Base-by-base conservation (phyloP, 2,888 invertebrate species). In the Prosopocoilus inquinatus region DNA sequence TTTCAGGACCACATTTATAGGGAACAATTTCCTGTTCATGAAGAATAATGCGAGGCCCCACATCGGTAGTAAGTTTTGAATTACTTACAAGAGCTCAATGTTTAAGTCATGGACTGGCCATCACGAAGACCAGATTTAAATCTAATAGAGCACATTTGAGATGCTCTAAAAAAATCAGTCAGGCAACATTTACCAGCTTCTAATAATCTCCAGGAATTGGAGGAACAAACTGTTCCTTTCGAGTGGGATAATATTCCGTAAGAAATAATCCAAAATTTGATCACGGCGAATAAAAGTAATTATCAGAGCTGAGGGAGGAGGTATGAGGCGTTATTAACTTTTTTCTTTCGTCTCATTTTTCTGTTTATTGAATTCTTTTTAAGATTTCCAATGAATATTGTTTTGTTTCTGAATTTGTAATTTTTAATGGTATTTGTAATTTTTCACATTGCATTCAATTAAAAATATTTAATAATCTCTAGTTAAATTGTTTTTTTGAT, bases 191-290 rank as follows among this genome's bases (percentile, higher is more conserved):
- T 41, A n/a, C 7, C 43, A 9, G 43, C 43, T 8, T 11, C 43
- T 13, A 41, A 11, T 8, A 41, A 41, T 41, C 9, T 41, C 11
- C 43, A 41, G 11, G 43, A 41, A 41, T 11, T 41, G 13, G 43
- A 41, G 11, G 9, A 41, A 8, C n/a, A 8, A n/a, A n/a, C n/a
- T n/a, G 43, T 41, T 41, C 43, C 11, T 41, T 41, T 41, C 7
- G 43, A 41, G 11, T 41, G 43, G 43, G n/a, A 8, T 41, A 7
- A 41, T 11, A 41, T 41, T 41, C 43, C 43, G 9, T 8, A 41
- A 41, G 43, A 41, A 41, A 41, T 7, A 8, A 41, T 41, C 43
- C 43, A 41, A 13, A 41, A 41, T n/a, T 41, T 41, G 8, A 41
- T 41, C 8, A 41, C 11, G 11, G 11, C 11, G 43, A 8, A 41